Evolutionary conservation across 2,113 vertebrate species (phyloP).

Genomic region (Pyxicephalus adspersus): DNA sequence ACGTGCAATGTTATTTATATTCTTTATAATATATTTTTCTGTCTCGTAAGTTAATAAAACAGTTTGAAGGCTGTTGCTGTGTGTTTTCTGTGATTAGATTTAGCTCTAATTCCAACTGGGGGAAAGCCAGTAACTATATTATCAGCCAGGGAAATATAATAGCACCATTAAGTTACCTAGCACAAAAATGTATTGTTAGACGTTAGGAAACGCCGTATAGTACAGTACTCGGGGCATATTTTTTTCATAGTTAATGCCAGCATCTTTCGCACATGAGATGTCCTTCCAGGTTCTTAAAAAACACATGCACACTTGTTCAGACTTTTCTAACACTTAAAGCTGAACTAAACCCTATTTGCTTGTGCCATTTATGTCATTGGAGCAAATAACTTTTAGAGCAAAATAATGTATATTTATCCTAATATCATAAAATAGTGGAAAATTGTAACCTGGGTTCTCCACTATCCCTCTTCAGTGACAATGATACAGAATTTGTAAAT

Average conservation of each 20-base stretch:
- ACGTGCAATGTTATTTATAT: slow-evolving; percentile 36
- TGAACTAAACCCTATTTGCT: no score
- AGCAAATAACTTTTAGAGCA: no score
- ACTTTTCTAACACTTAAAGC: no score
- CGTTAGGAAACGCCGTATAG: slow-evolving; percentile 2
- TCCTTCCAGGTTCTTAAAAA: no score
- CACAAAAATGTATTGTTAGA: slow-evolving; percentile 35
- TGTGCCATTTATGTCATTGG: no score
- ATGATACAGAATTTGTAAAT: no score
- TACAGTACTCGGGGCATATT: slow-evolving; percentile 16
- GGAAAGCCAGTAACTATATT: slow-evolving; percentile 36
- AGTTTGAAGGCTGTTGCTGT: slow-evolving; percentile 26
- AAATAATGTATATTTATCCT: no score
- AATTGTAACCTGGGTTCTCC: no score
- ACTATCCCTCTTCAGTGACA: no score
- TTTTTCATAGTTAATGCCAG: slow-evolving; percentile 17
- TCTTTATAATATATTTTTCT: slow-evolving; percentile 36
- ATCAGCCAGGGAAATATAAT: slow-evolving; percentile 44
- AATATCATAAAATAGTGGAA: no score
- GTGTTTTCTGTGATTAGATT: slow-evolving; percentile 30
- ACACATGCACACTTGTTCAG: no score
- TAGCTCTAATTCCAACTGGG: slow-evolving; percentile 37
- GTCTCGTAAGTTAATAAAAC: slow-evolving; percentile 39
- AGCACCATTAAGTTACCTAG: slow-evolving; percentile 29
- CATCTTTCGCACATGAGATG: not conserved